Conservation (phyloP, 2,888 invertebrate species). For the Drosophila infuscata region DNA sequence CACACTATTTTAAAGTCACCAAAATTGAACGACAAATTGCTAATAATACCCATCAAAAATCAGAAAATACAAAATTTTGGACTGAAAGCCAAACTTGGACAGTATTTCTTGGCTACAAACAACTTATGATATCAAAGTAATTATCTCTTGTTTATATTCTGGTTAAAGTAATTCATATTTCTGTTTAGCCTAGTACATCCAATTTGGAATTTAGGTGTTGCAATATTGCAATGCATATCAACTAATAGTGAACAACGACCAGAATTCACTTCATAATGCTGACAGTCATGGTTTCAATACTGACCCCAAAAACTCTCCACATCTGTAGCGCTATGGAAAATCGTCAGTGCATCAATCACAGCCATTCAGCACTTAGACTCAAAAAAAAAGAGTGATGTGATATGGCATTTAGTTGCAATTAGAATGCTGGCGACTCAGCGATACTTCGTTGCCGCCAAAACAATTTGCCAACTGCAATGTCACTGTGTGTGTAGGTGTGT, state of each 20-base stretch:
- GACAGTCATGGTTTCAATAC: not conserved
- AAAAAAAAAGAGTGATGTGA: conserved; percentile 19
- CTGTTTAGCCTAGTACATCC: not conserved
- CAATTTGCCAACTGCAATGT: conserved; percentile 35
- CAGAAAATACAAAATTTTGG: no score
- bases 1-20: no score
- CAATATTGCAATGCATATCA: not conserved
- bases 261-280: conserved; percentile 9
- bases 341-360: conserved; percentile 49
- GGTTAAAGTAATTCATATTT: no score
- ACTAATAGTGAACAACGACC: not conserved
- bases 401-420: conserved; percentile 56
- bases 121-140: no score
- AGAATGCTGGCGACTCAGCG: conserved; percentile 24
- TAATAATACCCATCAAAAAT: no score
- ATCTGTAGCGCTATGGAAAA: conserved; percentile 5
- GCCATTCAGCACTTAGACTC: conserved; percentile 15
- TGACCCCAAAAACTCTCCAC: not conserved
- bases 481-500: conserved; percentile 8
- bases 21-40: no score
- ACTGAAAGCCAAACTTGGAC: no score
- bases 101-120: no score
- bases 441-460: conserved; percentile 45
- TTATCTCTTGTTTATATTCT: no score
- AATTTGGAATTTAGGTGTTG: not conserved